A percentile compares a stretch with the other conserved stretches of the same genome.
Evolutionary conservation across 2,113 vertebrate species (phyloP).

Genomic region (Sminthopsis crassicaudata): DNA sequence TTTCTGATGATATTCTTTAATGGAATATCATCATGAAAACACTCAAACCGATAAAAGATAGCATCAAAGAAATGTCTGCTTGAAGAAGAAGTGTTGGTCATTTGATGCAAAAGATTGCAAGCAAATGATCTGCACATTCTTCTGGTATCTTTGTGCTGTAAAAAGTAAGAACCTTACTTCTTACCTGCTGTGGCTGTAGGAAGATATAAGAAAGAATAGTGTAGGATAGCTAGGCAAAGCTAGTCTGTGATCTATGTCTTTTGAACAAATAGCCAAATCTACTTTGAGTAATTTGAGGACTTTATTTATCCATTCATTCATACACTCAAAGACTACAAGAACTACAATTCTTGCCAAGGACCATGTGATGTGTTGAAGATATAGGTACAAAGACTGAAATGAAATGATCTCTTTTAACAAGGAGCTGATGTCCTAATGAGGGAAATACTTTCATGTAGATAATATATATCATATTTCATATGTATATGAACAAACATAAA

Average conservation of each 20-base stretch:
- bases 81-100: neutral
- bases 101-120: neutral
- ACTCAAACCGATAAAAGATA: neutral
- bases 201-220: neutral
- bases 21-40: neutral
- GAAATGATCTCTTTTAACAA: too few relatives aligned
- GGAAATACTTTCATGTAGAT: neutral
- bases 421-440: too few relatives aligned
- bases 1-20: neutral
- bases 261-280: neutral
- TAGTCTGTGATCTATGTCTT: neutral
- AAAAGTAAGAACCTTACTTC: neutral
- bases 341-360: neutral
- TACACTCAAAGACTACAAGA: neutral
- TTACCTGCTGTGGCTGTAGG: neutral
- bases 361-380: neutral
- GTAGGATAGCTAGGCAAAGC: neutral
- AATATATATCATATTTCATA: too few relatives aligned
- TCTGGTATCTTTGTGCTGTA: neutral
- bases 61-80: neutral
- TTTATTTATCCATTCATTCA: neutral
- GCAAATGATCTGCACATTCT: neutral
- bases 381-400: too few relatives aligned
- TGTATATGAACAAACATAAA: neutral
- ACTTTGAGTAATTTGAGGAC: too few relatives aligned